Percentiles rank a stretch among this genome's conserved stretches.
phyloP scores from a whole-genome alignment of 92 coral and sea anemone genomes.

The Paramuricea clavata region DNA sequence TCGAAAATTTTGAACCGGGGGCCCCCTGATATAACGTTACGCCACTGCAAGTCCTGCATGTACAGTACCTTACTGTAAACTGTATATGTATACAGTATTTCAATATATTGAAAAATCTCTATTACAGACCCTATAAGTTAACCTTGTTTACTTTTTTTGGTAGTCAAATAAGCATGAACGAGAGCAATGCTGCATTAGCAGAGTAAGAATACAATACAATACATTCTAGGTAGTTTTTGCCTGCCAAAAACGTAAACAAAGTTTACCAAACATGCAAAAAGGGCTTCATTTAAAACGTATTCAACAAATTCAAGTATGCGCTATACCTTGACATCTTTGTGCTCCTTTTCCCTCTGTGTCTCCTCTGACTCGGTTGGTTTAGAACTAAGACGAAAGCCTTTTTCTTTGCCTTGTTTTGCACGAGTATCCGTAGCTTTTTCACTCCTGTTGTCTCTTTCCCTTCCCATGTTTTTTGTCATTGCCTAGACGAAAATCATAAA shows the following conservation, averaged over 20 bases:
- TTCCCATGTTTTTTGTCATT: not conserved
- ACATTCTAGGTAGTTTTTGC: not conserved
- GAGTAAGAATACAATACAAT: no score
- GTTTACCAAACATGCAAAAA: not conserved
- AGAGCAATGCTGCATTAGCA: no score
- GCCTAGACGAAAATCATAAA: not conserved
- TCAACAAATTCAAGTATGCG: not conserved
- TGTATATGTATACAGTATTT: no score
- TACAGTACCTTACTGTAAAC: no score
- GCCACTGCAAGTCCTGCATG: no score
- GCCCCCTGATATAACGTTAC: no score
- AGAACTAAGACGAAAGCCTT: not conserved
- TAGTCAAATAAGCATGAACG: no score
- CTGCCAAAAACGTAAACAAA: not conserved
- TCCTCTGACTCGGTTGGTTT: conserved; percentile 1
- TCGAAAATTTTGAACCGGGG: no score
- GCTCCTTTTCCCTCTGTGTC: not conserved
- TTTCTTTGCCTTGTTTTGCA: not conserved
- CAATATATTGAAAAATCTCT: no score
- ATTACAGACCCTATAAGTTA: no score
- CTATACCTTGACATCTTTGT: conserved; percentile 14
- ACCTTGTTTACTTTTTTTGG: no score
- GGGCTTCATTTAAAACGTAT: not conserved
- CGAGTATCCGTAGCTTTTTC: not conserved
- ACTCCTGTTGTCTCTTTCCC: conserved; percentile 2